Percentiles rank a stretch among this genome's conserved stretches.
These are phyloP conservation scores for Ctena decussata DNA, from an alignment of 2,888 invertebrate species.

Conservation along the genomic window DNA sequence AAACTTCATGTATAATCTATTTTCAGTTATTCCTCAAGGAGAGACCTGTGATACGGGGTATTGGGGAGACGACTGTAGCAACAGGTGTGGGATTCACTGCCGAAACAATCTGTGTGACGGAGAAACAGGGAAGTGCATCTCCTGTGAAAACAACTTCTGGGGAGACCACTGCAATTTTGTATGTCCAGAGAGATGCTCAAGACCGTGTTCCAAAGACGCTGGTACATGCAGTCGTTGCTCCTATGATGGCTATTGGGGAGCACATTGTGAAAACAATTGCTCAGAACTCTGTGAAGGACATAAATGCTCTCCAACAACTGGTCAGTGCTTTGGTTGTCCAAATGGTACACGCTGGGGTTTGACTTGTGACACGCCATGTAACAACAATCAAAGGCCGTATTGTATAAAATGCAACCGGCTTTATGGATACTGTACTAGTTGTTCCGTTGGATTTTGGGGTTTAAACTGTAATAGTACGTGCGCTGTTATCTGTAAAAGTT, in stretches of 20 bases:
- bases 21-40: no score
- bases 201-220: not conserved
- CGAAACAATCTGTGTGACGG: not conserved
- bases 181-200: not conserved
- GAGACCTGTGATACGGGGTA: no score
- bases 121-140: not conserved
- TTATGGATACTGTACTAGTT: no score
- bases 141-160: not conserved
- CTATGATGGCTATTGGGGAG: not conserved
- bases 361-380: not conserved
- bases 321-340: not conserved
- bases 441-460: no score
- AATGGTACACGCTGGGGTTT: not conserved
- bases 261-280: not conserved
- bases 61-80: not conserved
- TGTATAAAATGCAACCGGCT: no score
- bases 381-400: not conserved
- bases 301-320: not conserved
- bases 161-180: not conserved
- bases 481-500: no score
- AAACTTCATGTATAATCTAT: no score
- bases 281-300: not conserved
- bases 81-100: not conserved
- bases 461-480: no score
- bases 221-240: not conserved